Conservation (phyloP, 1,140 invertebrate species). For the Eueides isabella region DNA sequence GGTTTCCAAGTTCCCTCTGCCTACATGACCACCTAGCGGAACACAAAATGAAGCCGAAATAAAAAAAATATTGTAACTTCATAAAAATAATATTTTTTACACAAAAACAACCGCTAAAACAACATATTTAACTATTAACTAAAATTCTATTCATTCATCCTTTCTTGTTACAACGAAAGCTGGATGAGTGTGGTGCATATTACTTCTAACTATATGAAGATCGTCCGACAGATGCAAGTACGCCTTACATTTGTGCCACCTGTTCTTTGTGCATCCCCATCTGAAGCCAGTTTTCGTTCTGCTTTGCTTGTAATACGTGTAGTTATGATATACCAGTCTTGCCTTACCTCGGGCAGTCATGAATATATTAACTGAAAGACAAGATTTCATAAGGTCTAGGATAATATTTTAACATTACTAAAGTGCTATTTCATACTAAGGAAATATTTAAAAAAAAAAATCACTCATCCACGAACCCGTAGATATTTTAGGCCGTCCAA, state of each 20-base stretch:
- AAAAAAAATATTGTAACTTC: no score
- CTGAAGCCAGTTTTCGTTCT: slow-evolving; percentile 66
- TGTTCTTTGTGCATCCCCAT: slow-evolving; percentile 77
- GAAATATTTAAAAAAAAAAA: no score
- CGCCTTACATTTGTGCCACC: slow-evolving; percentile 75
- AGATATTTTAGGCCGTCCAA: no score
- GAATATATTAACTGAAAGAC: slow-evolving; percentile 78
- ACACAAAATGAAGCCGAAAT: no score
- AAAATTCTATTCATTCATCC: slow-evolving; percentile 10
- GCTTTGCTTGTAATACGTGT: slow-evolving; percentile 76
- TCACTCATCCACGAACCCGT: no score
- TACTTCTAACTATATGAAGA: slow-evolving; percentile 71
- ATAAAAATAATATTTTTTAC: neutral
- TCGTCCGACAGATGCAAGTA: slow-evolving; percentile 72
- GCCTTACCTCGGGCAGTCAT: slow-evolving; percentile 76
- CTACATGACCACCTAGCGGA: no score
- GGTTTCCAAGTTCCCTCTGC: no score
- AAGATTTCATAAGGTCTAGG: slow-evolving; percentile 36
- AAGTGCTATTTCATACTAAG: no score
- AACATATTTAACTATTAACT: neutral
- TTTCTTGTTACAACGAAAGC: slow-evolving; percentile 54
- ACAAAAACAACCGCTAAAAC: neutral
- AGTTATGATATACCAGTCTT: slow-evolving; percentile 66
- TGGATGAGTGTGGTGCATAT: slow-evolving; percentile 72
- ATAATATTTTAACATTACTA: no score